phyloP scores from a whole-genome alignment of 2,113 vertebrate species.

The Ophthalmotilapia sp. region DNA sequence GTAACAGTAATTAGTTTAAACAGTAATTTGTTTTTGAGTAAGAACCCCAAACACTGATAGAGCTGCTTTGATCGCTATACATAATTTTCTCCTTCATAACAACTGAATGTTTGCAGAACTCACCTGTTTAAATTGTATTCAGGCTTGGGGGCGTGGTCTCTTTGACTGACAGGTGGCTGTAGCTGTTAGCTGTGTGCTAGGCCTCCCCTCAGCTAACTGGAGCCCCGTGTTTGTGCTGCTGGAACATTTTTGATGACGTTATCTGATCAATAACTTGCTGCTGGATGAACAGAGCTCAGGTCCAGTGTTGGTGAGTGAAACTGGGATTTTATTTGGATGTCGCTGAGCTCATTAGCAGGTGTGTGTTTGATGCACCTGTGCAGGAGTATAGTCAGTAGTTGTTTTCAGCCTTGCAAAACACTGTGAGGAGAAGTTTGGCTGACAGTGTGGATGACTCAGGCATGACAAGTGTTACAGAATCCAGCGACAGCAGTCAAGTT shows the following conservation, averaged over 20 bases:
- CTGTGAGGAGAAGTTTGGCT: neutral
- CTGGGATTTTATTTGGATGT: neutral
- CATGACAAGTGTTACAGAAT: neutral
- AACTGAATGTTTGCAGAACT: neutral
- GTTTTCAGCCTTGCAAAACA: neutral
- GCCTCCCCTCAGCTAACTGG: neutral
- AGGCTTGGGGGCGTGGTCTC: neutral
- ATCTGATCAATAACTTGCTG: rapidly evolving
- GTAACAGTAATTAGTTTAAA: neutral
- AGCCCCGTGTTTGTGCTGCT: neutral
- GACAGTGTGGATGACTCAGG: neutral
- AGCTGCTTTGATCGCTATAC: too few species aligned
- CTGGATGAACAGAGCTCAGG: neutral
- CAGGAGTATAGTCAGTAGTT: neutral
- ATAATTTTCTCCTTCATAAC: neutral
- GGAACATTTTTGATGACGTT: neutral
- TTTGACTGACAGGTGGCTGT: neutral
- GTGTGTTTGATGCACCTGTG: neutral
- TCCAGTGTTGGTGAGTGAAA: neutral
- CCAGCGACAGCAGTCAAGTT: neutral
- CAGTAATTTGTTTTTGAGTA: too few species aligned
- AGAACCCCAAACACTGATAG: too few species aligned
- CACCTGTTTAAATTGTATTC: neutral
- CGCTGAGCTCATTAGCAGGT: rapidly evolving
- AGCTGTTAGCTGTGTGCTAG: neutral